phyloP scores from a whole-genome alignment of 2,113 vertebrate genomes.

The Crotophaga sulcirostris region DNA sequence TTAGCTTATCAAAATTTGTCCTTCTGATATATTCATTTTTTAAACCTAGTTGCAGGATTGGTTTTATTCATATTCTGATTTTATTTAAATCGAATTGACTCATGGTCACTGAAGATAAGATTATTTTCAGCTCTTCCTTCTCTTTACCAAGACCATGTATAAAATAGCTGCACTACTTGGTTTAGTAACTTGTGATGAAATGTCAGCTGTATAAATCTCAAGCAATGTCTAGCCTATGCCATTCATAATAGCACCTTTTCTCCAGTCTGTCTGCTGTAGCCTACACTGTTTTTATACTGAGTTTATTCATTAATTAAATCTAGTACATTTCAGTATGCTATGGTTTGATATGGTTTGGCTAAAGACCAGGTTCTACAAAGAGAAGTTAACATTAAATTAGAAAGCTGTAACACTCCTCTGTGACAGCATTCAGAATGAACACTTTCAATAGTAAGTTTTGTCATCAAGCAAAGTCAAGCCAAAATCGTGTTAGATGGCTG shows the following conservation, averaged over 20 bases:
- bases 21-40: neutral
- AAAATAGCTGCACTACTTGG: neutral
- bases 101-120: neutral
- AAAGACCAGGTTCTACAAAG: neutral
- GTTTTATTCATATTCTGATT: neutral
- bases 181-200: neutral
- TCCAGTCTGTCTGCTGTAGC: neutral
- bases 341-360: neutral
- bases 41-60: neutral
- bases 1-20: neutral
- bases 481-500: neutral
- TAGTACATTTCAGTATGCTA: neutral
- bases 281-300: neutral
- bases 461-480: neutral
- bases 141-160: neutral
- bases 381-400: neutral
- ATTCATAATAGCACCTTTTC: neutral
- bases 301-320: neutral
- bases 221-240: neutral
- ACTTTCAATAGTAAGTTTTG: neutral
- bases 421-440: neutral
- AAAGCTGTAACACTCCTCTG: neutral
- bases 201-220: neutral
- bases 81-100: conserved; percentile 7
- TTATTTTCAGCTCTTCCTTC: conserved; percentile 18